Percentiles rank a stretch among this genome's conserved stretches.
phyloP scores from a whole-genome alignment of 2,797 vertebrate genomes.

The Pseudopleuronectes americanus region DNA sequence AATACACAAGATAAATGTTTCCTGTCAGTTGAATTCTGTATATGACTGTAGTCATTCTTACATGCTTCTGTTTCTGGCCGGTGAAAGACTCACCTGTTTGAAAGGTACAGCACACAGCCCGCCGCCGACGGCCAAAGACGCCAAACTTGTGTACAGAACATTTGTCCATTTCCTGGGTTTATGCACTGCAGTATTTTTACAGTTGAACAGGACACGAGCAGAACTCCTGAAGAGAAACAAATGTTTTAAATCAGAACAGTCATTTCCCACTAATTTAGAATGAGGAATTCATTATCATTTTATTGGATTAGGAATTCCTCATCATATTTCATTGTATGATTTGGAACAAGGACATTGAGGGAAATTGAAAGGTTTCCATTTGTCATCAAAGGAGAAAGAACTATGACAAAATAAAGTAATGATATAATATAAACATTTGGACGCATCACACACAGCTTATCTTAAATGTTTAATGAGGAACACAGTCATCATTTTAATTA shows the following conservation, averaged over 20 bases:
- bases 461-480: not conserved
- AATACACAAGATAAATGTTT: not conserved
- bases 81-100: constrained; percentile 66
- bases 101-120: constrained; percentile 82
- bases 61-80: not conserved
- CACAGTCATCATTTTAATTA: too few relatives aligned
- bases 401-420: not conserved
- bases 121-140: constrained; percentile 63
- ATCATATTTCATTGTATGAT: not conserved
- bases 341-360: too few relatives aligned
- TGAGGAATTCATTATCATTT: too few relatives aligned
- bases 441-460: not conserved
- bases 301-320: too few relatives aligned
- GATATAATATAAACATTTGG: too few relatives aligned
- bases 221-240: constrained; percentile 61
- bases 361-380: too few relatives aligned
- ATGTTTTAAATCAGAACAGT: not conserved
- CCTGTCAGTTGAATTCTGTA: not conserved
- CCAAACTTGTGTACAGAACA: constrained; percentile 32
- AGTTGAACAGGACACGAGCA: constrained; percentile 46
- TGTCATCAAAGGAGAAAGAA: not conserved
- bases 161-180: constrained; percentile 51
- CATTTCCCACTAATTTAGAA: too few relatives aligned
- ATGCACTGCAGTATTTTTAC: constrained; percentile 36
- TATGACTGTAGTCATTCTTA: not conserved